A percentile compares a stretch with the other conserved stretches of the same genome.
These are phyloP conservation scores for Apotomis capreana DNA, from an alignment of 2,888 invertebrate genomes.

Conservation along the genomic window DNA sequence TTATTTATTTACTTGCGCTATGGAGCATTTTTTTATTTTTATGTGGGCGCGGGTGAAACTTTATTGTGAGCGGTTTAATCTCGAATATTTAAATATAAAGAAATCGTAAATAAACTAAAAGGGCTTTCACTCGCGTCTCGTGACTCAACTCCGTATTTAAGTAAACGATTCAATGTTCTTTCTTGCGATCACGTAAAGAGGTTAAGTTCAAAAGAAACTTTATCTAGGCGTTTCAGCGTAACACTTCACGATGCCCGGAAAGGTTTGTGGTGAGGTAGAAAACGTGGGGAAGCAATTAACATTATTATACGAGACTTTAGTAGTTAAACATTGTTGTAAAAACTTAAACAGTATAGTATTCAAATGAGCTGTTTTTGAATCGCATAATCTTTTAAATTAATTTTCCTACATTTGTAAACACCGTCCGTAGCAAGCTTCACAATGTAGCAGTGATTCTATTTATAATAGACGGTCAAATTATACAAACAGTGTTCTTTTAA, in stretches of 20 bases:
- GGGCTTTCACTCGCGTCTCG: slow-evolving; percentile 77
- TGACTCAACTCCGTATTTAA: slow-evolving; percentile 54
- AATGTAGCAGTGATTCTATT: background rate
- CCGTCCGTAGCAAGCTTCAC: too few species aligned
- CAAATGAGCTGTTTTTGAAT: too few species aligned
- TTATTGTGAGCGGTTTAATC: slow-evolving; percentile 54
- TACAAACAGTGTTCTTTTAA: slow-evolving; percentile 2
- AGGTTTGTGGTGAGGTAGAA: slow-evolving; percentile 12
- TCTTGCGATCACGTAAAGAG: slow-evolving; percentile 39
- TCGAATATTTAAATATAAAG: slow-evolving; percentile 64
- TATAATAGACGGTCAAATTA: slow-evolving; percentile 2
- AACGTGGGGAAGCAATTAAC: slow-evolving; percentile 12
- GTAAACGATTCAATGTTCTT: slow-evolving; percentile 61
- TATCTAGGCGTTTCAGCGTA: slow-evolving; percentile 29
- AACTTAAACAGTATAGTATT: too few species aligned
- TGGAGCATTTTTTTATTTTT: slow-evolving; percentile 38
- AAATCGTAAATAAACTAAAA: slow-evolving; percentile 58
- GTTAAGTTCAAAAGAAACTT: slow-evolving; percentile 37
- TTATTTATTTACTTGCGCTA: slow-evolving; percentile 48
- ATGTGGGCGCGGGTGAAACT: slow-evolving; percentile 53
- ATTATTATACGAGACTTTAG: background rate
- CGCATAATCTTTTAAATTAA: background rate
- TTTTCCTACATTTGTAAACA: background rate
- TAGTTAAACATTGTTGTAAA: background rate
- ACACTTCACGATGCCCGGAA: slow-evolving; percentile 17